Percentiles rank a stretch among this genome's conserved stretches.
These are phyloP conservation scores for Regulus satrapa DNA, from an alignment of 2,113 vertebrate species.

Conservation along the genomic window DNA sequence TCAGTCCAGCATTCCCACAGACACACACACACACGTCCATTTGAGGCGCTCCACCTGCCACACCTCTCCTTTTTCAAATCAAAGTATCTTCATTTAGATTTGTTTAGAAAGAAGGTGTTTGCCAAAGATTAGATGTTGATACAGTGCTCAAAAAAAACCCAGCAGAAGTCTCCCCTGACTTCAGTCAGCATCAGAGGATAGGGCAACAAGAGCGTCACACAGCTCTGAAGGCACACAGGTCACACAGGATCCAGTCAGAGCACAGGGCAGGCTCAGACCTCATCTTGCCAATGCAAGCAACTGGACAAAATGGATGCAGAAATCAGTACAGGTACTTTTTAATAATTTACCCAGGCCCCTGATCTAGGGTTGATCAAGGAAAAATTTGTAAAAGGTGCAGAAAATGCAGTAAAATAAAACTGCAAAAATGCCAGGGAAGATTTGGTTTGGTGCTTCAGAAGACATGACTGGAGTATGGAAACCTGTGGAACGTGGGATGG, in stretches of 20 bases:
- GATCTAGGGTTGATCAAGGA: background rate
- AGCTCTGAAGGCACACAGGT: background rate
- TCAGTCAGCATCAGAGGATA: background rate
- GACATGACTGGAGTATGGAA: background rate
- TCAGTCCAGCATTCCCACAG: background rate
- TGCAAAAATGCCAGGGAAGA: background rate
- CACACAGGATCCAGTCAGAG: background rate
- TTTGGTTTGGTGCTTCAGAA: background rate
- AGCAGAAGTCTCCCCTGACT: background rate
- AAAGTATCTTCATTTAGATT: background rate
- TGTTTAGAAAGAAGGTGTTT: background rate
- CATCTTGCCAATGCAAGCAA: background rate
- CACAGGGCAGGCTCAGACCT: background rate
- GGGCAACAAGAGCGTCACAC: fast-evolving
- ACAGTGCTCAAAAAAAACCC: background rate
- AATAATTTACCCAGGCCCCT: background rate
- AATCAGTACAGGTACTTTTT: background rate
- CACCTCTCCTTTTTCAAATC: background rate
- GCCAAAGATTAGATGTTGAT: background rate
- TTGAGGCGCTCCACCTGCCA: background rate
- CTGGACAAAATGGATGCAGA: background rate
- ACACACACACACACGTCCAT: background rate
- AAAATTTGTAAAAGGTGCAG: background rate
- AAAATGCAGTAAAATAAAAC: background rate
- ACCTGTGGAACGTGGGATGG: background rate